Percentiles rank a stretch among this genome's conserved stretches.
phyloP scores from a whole-genome alignment of 2,797 vertebrate genomes.

The Pelobates cultripes region DNA sequence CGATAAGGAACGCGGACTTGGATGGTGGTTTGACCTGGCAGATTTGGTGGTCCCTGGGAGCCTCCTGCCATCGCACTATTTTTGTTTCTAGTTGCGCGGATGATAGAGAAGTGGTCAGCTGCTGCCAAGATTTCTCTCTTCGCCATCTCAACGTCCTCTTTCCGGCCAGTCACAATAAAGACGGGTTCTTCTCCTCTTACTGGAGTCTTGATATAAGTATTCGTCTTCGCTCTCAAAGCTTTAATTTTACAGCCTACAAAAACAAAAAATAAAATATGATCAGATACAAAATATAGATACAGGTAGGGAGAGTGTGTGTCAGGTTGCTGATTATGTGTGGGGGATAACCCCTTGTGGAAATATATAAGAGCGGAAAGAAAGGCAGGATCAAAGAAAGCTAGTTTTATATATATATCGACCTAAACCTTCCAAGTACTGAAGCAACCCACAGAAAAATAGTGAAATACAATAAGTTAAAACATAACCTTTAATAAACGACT shows the following conservation, averaged over 20 bases:
- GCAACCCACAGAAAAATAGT: too few species aligned
- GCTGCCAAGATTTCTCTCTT: constrained; percentile 94
- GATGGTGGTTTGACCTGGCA: constrained; percentile 92
- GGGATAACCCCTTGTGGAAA: too few species aligned
- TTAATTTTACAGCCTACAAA: constrained; percentile 94
- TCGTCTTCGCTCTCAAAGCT: constrained; percentile 93
- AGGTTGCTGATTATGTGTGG: too few species aligned
- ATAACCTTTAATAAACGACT: too few species aligned
- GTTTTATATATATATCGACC: too few species aligned
- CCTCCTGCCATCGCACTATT: constrained; percentile 75
- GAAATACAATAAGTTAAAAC: too few species aligned
- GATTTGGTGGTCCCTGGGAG: constrained; percentile 85
- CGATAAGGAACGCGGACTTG: constrained; percentile 96
- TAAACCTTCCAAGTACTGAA: too few species aligned
- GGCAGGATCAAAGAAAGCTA: too few species aligned
- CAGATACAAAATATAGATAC: background rate
- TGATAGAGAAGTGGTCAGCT: constrained; percentile 96
- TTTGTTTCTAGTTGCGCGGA: constrained; percentile 93
- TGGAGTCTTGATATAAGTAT: constrained; percentile 97
- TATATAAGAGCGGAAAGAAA: too few species aligned
- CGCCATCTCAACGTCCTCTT: constrained; percentile 97
- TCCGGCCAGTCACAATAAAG: constrained; percentile 93
- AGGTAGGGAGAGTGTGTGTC: too few species aligned
- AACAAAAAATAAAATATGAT: background rate
- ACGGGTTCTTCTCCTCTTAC: constrained; percentile 94